Conservation (phyloP, 2,797 vertebrate species). For the Pyrocephalus nanus region DNA sequence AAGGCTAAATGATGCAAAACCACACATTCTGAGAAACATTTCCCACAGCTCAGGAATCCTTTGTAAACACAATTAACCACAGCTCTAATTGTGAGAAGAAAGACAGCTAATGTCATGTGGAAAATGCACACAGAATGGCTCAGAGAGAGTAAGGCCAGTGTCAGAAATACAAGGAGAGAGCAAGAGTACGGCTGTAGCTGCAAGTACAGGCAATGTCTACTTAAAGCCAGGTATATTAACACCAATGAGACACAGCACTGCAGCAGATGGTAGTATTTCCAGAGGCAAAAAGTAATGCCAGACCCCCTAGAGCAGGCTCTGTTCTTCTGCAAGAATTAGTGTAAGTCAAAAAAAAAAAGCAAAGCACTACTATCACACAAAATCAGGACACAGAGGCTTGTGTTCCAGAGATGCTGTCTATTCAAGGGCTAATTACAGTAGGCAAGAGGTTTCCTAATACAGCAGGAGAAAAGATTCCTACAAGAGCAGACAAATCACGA, state of each 20-base stretch:
- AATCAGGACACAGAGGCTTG: neutral
- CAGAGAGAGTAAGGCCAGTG: neutral
- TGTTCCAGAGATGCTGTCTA: neutral
- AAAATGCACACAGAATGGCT: neutral
- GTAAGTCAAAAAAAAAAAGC: neutral
- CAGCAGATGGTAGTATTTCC: neutral
- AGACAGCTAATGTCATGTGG: neutral
- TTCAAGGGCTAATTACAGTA: neutral
- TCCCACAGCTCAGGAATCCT: conserved; percentile 38
- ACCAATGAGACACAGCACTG: neutral
- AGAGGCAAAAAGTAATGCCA: neutral
- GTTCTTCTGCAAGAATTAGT: neutral
- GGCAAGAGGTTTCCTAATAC: neutral
- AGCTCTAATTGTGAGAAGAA: neutral
- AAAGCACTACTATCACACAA: neutral
- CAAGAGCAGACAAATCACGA: neutral
- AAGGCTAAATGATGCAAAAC: conserved; percentile 45
- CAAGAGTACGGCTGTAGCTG: neutral
- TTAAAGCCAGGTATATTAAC: neutral
- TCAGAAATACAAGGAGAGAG: neutral
- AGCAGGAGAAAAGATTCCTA: neutral
- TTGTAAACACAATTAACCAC: neutral
- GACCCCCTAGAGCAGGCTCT: neutral
- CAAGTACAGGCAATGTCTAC: neutral
- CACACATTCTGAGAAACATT: neutral